Evolutionary conservation across 2,113 vertebrate species (phyloP).

Genomic region (Toxotes jaculatrix): DNA sequence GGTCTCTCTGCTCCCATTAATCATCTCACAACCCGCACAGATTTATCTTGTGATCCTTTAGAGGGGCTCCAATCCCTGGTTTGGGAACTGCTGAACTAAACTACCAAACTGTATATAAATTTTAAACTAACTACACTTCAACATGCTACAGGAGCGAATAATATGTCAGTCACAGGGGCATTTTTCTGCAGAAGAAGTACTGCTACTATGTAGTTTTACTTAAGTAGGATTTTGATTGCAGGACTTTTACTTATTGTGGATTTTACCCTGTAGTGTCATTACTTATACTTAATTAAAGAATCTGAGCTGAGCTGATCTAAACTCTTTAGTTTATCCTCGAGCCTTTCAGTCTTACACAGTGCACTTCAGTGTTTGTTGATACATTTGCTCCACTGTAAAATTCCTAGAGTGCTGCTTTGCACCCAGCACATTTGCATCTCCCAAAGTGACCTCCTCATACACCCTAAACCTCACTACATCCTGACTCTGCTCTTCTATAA

Average conservation of each 20-base stretch:
- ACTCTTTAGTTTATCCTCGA: neutral
- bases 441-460: constrained; percentile 24
- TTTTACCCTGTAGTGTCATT: neutral
- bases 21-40: no score
- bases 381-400: constrained; percentile 3
- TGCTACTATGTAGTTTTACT: no score
- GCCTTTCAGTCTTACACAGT: neutral
- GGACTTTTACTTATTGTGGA: neutral
- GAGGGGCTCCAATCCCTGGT: neutral
- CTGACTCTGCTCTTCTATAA: constrained; percentile 7
- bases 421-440: constrained; percentile 18
- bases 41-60: neutral
- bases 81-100: neutral
- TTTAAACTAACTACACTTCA: no score
- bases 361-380: neutral
- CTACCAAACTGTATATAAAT: neutral
- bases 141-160: no score
- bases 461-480: constrained; percentile 8
- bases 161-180: no score
- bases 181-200: no score
- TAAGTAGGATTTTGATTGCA: neutral
- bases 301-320: neutral
- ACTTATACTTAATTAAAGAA: neutral
- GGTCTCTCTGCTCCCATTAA: no score
- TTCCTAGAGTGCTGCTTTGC: neutral